Evolutionary conservation across 1,140 invertebrate genomes (phyloP), one percentile per base, ranked within the genome.

Genomic region (Charaxes varanes): DNA sequence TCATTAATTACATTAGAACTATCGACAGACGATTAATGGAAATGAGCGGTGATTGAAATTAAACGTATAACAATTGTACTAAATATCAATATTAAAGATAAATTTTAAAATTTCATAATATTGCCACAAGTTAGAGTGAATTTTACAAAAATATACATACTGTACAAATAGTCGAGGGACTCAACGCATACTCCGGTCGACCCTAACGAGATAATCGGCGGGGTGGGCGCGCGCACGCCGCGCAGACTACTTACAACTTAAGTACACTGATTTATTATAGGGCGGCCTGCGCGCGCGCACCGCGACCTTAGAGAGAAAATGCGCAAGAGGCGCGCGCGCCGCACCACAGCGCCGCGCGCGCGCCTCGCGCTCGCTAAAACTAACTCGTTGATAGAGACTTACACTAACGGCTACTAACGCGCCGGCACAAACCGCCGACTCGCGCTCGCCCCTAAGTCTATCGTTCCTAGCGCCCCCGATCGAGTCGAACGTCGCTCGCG

Each of bases 131-230:
- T 72, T 63, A 68, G 64, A 73, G 63, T 69, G 67, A 80, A 78
- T 76, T 78, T 78, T 80, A 80, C 73, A 80, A 80, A 78, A 80
- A 80, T 80, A 80, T 80, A 80, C 76, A 80, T 59, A 73, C 72
- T 80, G 63, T 78, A 78, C 73, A 80, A 69, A 62, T 66, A 69
- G 72, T 67, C 57, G 66, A 66, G 68, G 68, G 67, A 65, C 58
- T 44, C 68, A 55, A 54, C 61, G 68, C 53, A 36, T 37, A 46
- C 61, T 64, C 61, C 53, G 70, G 62, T n/a, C n/a, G n/a, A n/a
- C n/a, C n/a, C n/a, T n/a, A n/a, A n/a, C n/a, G n/a, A n/a, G n/a
- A n/a, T n/a, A n/a, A n/a, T n/a, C n/a, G n/a, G n/a, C n/a, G n/a
- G n/a, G n/a, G n/a, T n/a, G n/a, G n/a, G n/a, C n/a, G n/a, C n/a